phyloP scores from a whole-genome alignment of 2,888 invertebrate genomes.

The Myopa testacea region DNA sequence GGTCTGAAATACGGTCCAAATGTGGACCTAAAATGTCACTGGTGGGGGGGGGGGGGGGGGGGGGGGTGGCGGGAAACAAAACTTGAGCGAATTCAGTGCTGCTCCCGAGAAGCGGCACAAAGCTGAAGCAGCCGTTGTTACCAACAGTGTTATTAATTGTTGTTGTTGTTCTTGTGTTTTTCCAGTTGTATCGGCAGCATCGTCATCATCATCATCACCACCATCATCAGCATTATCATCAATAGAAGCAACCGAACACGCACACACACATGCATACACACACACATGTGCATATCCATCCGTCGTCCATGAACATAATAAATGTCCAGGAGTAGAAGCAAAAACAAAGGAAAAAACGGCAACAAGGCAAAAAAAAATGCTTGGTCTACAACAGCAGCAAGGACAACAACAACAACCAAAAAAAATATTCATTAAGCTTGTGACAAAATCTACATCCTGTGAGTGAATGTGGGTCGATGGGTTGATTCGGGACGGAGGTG shows the following conservation, averaged over 20 bases:
- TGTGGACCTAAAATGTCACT: background rate
- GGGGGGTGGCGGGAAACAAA: background rate
- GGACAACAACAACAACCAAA: constrained; percentile 41
- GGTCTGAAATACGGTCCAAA: constrained; percentile 8
- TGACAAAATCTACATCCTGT: constrained; percentile 47
- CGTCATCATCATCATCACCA: constrained; percentile 10
- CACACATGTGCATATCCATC: too few relatives aligned
- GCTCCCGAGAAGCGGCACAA: background rate
- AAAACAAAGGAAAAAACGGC: constrained; percentile 48
- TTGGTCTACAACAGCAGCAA: constrained; percentile 24
- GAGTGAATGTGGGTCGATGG: background rate
- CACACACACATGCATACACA: constrained; percentile 49
- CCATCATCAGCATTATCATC: constrained; percentile 13
- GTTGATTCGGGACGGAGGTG: background rate
- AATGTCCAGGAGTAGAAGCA: constrained; percentile 56
- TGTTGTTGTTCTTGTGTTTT: background rate
- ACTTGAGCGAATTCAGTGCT: constrained; percentile 2
- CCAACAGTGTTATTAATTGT: background rate
- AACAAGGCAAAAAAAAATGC: background rate
- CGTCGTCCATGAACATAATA: constrained; percentile 56
- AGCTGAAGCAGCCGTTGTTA: background rate
- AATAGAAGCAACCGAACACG: background rate
- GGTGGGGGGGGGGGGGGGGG: background rate
- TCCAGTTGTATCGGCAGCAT: background rate
- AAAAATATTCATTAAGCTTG: constrained; percentile 57